A percentile compares a stretch with the other conserved stretches of the same genome.
phyloP scores from a whole-genome alignment of 2,888 invertebrate species.

The Spicauda simplicius region DNA sequence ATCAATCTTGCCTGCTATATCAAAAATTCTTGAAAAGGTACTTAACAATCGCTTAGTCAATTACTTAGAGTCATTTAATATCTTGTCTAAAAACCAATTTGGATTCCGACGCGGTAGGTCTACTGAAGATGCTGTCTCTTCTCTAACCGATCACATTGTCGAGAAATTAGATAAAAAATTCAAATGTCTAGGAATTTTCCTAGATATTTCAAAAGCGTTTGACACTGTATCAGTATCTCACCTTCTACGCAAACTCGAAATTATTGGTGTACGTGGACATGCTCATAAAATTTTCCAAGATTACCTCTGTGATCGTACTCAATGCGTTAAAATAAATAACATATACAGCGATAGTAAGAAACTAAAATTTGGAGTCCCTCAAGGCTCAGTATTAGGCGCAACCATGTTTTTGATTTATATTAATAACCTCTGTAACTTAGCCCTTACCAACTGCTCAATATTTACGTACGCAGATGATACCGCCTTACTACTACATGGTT shows the following conservation, averaged over 20 bases:
- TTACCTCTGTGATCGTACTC: conserved; percentile 1
- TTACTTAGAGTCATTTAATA: conserved; percentile 18
- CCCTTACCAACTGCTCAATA: not conserved
- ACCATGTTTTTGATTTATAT: conserved; percentile 14
- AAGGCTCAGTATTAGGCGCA: conserved; percentile 8
- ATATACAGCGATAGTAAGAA: conserved; percentile 4
- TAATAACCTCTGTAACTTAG: conserved; percentile 11
- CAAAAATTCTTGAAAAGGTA: conserved; percentile 38
- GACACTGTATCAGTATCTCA: conserved; percentile 34
- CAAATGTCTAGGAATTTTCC: conserved; percentile 31
- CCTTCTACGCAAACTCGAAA: conserved; percentile 2
- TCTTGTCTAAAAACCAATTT: conserved; percentile 24
- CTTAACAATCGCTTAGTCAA: conserved; percentile 23
- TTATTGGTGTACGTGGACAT: conserved; percentile 9
- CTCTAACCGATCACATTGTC: conserved; percentile 16
- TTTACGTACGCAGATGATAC: conserved; percentile 19
- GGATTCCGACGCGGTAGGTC: conserved; percentile 32
- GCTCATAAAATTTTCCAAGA: not conserved
- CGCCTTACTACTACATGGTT: conserved; percentile 8
- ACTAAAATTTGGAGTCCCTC: conserved; percentile 11
- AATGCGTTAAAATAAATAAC: conserved; percentile 15
- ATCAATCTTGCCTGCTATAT: conserved; percentile 29
- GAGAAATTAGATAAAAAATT: conserved; percentile 28
- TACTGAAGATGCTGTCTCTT: conserved; percentile 25
- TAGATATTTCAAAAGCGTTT: too few species aligned